These are phyloP conservation scores for Scatophagus argus DNA, from an alignment of 2,113 vertebrate species.

Conservation along the genomic window DNA sequence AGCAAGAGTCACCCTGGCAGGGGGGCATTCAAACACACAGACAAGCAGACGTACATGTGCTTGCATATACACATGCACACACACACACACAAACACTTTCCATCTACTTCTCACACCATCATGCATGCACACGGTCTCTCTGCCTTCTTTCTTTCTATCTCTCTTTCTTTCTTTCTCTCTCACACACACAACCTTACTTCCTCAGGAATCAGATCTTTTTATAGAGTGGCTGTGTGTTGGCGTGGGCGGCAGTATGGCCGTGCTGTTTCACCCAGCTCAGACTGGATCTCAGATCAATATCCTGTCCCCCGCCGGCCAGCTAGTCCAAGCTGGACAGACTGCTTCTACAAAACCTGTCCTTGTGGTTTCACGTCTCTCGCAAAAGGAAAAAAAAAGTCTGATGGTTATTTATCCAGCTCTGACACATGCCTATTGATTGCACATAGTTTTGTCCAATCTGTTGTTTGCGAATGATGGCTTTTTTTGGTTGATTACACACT, in stretches of 20 bases:
- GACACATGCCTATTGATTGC: background rate
- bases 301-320: constrained; percentile 67
- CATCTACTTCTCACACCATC: constrained; percentile 32
- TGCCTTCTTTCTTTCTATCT: background rate
- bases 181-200: constrained; percentile 40
- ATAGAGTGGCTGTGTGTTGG: constrained; percentile 65
- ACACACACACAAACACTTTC: constrained; percentile 19
- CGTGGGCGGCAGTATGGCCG: constrained; percentile 63
- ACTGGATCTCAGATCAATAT: constrained; percentile 81
- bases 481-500: background rate
- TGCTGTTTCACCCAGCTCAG: constrained; percentile 72
- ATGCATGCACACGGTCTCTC: constrained; percentile 7
- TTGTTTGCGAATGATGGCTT: background rate
- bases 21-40: constrained; percentile 46
- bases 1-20: constrained; percentile 54
- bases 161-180: background rate
- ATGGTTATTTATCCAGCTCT: constrained; percentile 16
- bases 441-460: background rate
- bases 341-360: constrained; percentile 61
- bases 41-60: constrained; percentile 31
- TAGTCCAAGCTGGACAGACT: constrained; percentile 61
- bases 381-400: constrained; percentile 9
- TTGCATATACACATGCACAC: constrained; percentile 10
- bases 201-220: constrained; percentile 74
- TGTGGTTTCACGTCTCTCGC: constrained; percentile 57